A percentile compares a stretch with the other conserved stretches of the same genome.
Conservation (phyloP, 2,797 vertebrate genomes). For the Sebastes diploproa region DNA sequence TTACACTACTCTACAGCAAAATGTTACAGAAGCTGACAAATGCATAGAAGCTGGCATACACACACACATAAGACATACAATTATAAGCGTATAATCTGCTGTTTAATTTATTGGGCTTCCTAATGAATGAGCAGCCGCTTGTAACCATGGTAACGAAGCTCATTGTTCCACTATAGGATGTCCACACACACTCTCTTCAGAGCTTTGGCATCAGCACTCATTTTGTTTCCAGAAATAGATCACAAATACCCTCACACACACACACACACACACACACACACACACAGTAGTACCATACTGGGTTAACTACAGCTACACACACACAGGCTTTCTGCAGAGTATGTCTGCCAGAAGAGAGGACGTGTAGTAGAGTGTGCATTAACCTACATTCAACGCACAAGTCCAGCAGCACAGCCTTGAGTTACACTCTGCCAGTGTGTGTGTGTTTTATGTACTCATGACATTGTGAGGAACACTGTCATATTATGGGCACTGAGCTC, state of each 20-base stretch:
- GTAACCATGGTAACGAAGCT: constrained; percentile 68
- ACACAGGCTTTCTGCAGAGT: constrained; percentile 19
- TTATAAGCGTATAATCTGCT: neutral
- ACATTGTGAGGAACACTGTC: constrained; percentile 9
- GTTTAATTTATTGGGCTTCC: constrained; percentile 18
- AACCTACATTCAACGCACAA: constrained; percentile 71
- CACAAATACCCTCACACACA: constrained; percentile 9
- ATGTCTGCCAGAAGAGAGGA: constrained; percentile 45
- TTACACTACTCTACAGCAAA: neutral
- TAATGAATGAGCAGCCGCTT: constrained; percentile 36
- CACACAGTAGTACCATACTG: neutral
- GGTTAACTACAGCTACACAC: neutral
- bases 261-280: neutral
- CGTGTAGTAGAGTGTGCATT: constrained; percentile 69
- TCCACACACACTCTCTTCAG: constrained; percentile 28
- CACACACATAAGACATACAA: neutral
- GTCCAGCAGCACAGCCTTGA: constrained; percentile 53
- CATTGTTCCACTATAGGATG: constrained; percentile 38
- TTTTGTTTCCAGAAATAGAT: constrained; percentile 65
- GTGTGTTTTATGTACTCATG: neutral
- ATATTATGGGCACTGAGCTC: neutral
- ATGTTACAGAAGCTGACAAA: neutral
- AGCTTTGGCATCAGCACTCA: constrained; percentile 47
- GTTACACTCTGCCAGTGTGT: neutral
- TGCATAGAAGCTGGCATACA: neutral